These are phyloP conservation scores for Corydoras sp. DNA, from an alignment of 2,113 vertebrate genomes.

Conservation along the genomic window DNA sequence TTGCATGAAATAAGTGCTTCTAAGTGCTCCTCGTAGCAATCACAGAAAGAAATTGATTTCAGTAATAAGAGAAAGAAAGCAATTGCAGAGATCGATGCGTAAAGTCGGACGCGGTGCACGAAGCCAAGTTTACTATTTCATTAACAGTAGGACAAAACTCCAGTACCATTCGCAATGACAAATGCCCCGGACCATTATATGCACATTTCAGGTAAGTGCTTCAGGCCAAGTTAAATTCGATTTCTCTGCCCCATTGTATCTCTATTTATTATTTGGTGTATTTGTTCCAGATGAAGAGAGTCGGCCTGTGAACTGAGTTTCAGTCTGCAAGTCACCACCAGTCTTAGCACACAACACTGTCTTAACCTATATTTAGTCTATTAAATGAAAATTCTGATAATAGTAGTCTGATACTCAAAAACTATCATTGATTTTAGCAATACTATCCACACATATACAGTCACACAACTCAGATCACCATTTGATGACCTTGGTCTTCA, in stretches of 20 bases:
- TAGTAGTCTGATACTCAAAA: too few species aligned
- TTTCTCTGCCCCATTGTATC: constrained; percentile 59
- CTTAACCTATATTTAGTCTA: constrained; percentile 40
- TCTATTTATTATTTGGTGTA: constrained; percentile 58
- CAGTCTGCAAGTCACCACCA: constrained; percentile 33
- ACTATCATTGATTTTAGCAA: too few species aligned
- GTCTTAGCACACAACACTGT: constrained; percentile 21
- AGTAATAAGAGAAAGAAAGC: constrained; percentile 58
- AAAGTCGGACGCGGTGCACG: constrained; percentile 46
- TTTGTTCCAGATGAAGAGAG: constrained; percentile 53
- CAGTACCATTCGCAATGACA: constrained; percentile 52
- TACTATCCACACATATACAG: constrained; percentile 11
- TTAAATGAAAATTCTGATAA: constrained; percentile 20
- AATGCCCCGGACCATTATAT: constrained; percentile 55
- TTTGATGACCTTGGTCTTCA: constrained; percentile 39
- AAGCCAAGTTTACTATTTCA: constrained; percentile 56
- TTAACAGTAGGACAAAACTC: constrained; percentile 57
- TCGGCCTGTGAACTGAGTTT: constrained; percentile 41
- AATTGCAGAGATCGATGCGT: constrained; percentile 54
- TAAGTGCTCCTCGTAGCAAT: constrained; percentile 52
- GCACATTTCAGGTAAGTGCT: constrained; percentile 58
- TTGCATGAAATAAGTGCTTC: constrained; percentile 46
- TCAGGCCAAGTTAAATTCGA: constrained; percentile 56
- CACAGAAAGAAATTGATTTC: constrained; percentile 53
- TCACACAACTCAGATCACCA: constrained; percentile 18